Conservation (phyloP, 2,797 vertebrate species). For the Thaleichthys pacificus region DNA sequence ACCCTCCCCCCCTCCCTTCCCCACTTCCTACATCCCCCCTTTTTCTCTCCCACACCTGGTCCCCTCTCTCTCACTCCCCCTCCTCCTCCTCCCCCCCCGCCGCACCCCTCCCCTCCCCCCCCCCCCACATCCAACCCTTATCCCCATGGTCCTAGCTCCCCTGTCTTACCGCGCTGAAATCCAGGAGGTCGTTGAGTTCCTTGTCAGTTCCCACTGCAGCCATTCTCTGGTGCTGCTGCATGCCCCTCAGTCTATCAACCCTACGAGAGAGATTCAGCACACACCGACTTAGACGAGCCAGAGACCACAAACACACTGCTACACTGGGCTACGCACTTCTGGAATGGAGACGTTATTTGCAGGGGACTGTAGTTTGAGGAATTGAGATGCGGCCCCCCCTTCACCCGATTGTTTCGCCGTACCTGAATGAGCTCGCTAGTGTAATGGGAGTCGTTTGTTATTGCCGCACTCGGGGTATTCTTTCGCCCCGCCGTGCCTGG, state of each 20-base stretch:
- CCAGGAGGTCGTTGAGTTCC: conserved; percentile 98
- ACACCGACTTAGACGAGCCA: conserved; percentile 69
- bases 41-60: neutral
- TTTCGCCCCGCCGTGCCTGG: too few species aligned
- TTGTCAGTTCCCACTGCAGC: conserved; percentile 98
- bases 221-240: conserved; percentile 94
- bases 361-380: neutral
- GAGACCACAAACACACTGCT: conserved; percentile 45
- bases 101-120: conserved; percentile 24
- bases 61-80: conserved; percentile 39
- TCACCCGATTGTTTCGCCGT: too few species aligned
- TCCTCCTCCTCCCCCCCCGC: conserved; percentile 29
- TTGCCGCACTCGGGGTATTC: too few species aligned
- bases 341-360: neutral
- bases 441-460: too few species aligned
- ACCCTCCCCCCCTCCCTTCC: conserved; percentile 37
- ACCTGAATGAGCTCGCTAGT: too few species aligned
- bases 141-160: neutral
- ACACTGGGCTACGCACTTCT: conserved; percentile 44
- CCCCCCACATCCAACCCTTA: neutral
- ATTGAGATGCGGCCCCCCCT: too few species aligned
- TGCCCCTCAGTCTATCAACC: conserved; percentile 83
- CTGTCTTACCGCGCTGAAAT: conserved; percentile 98
- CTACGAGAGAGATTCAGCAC: conserved; percentile 79
- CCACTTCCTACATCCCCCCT: too few species aligned